phyloP scores from a whole-genome alignment of 2,113 vertebrate species.

The Sprattus sprattus region DNA sequence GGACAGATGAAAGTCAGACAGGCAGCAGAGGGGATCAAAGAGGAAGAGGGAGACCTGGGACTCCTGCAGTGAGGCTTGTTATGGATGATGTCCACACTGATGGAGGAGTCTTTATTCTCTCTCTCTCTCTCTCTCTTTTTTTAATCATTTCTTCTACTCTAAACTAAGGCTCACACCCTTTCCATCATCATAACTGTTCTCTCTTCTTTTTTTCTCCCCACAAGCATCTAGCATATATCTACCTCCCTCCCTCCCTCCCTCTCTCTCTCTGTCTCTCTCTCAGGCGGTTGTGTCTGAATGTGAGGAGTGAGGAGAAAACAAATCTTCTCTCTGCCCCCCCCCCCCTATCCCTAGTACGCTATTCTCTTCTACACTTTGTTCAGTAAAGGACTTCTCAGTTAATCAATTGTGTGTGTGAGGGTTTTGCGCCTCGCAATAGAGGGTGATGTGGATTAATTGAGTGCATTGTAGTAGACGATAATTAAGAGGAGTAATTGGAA shows the following conservation, averaged over 20 bases:
- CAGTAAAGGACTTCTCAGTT: not conserved
- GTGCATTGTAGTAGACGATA: conserved; percentile 9
- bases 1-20: not conserved
- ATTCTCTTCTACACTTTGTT: not conserved
- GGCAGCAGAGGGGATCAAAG: not conserved
- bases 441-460: not conserved
- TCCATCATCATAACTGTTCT: not conserved
- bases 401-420: not conserved
- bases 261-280: not conserved
- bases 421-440: not conserved
- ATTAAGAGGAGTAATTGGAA: conserved; percentile 26
- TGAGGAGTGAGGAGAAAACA: conserved; percentile 25
- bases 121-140: not conserved
- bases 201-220: not conserved
- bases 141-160: not conserved
- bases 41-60: not conserved
- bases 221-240: not conserved
- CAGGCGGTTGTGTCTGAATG: no score
- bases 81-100: not conserved
- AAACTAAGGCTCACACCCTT: not conserved
- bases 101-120: not conserved
- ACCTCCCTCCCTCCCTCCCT: not conserved
- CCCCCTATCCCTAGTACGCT: not conserved
- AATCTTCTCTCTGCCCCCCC: not conserved
- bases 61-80: not conserved